These are phyloP conservation scores for Paramormyrops kingsleyae DNA, from an alignment of 2,113 vertebrate genomes.

Conservation along the genomic window DNA sequence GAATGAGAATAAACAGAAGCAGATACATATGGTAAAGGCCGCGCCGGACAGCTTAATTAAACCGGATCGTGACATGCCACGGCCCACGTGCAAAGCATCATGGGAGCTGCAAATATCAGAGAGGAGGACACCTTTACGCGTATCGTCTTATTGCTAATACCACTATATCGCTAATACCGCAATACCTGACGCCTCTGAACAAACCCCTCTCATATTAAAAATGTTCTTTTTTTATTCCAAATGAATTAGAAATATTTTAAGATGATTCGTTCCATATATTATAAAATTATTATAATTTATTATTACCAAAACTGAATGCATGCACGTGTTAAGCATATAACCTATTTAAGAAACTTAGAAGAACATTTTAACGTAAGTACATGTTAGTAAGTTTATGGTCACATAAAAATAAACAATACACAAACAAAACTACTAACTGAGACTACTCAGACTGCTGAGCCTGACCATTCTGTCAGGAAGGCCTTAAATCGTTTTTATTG, in stretches of 20 bases:
- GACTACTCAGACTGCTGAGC: not conserved
- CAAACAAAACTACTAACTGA: not conserved
- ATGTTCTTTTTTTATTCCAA: not conserved
- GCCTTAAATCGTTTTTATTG: not conserved
- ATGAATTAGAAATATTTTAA: not conserved
- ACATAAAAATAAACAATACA: not conserved
- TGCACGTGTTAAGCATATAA: not conserved
- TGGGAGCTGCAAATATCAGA: not conserved
- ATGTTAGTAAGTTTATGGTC: not conserved
- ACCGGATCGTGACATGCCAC: not conserved
- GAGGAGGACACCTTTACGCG: not conserved
- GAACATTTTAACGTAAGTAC: not conserved
- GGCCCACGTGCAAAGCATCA: not conserved
- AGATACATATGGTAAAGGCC: not conserved
- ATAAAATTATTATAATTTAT: not conserved
- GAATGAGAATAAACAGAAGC: not conserved
- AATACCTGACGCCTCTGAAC: not conserved
- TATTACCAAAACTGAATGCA: not conserved
- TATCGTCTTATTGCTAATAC: not conserved
- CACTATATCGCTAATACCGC: not conserved
- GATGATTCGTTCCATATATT: not conserved
- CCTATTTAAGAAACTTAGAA: not conserved
- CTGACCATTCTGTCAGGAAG: not conserved
- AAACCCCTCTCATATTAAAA: not conserved
- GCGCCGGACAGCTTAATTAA: not conserved